Conservation (phyloP, 1,140 invertebrate species). For the Hormaphis cornu region DNA sequence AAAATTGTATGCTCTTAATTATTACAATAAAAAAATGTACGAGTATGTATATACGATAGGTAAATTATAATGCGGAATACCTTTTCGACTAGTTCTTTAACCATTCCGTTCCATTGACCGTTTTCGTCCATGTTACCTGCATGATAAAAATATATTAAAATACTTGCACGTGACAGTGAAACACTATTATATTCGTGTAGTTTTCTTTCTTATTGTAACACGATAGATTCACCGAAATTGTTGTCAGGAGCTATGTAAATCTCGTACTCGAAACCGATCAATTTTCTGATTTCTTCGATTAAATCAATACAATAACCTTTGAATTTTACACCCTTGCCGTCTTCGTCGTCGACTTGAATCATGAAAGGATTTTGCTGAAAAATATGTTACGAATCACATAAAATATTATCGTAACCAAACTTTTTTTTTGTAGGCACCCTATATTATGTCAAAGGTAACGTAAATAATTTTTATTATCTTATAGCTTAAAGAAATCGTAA, state of each 20-base stretch:
- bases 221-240: conserved; percentile 56
- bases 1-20: background rate
- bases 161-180: no score
- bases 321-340: conserved; percentile 48
- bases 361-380: conserved; percentile 77
- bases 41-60: no score
- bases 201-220: no score
- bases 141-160: background rate
- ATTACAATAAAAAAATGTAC: no score
- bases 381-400: background rate
- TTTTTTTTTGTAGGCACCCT: no score
- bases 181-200: no score
- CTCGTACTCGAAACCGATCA: conserved; percentile 81
- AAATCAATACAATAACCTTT: conserved; percentile 90
- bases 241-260: conserved; percentile 67
- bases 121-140: conserved; percentile 63
- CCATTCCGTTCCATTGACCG: conserved; percentile 84
- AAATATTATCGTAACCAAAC: no score
- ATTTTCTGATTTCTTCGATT: conserved; percentile 69
- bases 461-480: no score
- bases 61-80: no score
- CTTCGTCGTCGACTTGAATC: conserved; percentile 54
- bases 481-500: no score
- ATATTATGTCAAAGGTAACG: no score
- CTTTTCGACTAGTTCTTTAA: conserved; percentile 82